Base-by-base conservation (phyloP, 2,888 invertebrate species). In the Dryobota labecula region DNA sequence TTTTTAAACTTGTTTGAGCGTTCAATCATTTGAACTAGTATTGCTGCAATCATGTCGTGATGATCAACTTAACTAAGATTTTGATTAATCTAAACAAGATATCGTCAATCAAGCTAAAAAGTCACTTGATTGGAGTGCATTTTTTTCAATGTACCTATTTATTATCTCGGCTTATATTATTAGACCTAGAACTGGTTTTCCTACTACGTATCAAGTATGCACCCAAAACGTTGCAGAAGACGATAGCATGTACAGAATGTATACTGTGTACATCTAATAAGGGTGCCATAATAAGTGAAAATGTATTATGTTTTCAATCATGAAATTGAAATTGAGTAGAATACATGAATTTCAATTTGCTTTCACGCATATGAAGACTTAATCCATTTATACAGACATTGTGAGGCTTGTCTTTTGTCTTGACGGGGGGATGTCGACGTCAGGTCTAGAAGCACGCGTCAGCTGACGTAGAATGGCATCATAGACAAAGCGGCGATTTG, bases 401-500 rank as follows among this genome's bases (percentile, higher is more conserved):
- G 77, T 66, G 72, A 54, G 56, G 74, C 60, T 33, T 45, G 53
- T 51, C 77, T 72, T 74, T 68, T 82, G 84, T 82, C 41, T 71
- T 63, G 62, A 51, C 51, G 20, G 54, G 56, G 65, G 67, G 60
- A 64, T 67, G 84, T 56, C 61, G 85, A 51, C 78, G 75, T 63
- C 70, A 80, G 83, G 80, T 76, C 75, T 78, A 69, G 82, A 73
- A 83, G 56, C 71, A 84, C 70, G 72, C 78, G 71, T 87, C 84
- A 84, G 80, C 85, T 85, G 84, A 85, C 77, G 78, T 80, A 75
- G 76, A 84, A 83, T 84, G 83, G 82, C 78, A 83, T 86, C 84
- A 88, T 83, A 87, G 84, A 86, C 86, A 87, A 88, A 86, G 88
- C 89, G 87, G 80, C 87, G 86, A 88, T 87, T 87, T 86, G 84